A percentile compares a stretch with the other conserved stretches of the same genome.
These are phyloP conservation scores for Branchellion lobata DNA, from an alignment of 2,888 invertebrate genomes.

Conservation along the genomic window DNA sequence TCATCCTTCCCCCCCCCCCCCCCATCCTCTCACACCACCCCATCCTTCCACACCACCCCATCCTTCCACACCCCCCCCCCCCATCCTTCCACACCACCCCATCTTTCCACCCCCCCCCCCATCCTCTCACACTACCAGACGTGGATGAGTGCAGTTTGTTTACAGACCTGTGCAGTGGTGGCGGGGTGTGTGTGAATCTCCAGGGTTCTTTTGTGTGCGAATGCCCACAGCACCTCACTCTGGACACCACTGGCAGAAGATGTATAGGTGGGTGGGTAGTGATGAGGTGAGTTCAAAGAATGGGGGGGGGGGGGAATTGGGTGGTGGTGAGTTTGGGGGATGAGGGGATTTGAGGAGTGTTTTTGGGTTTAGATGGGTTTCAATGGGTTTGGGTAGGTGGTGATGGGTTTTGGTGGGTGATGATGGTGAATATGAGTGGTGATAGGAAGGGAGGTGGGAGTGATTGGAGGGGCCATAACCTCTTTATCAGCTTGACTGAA, in stretches of 20 bases:
- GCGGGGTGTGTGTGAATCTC: slow-evolving; percentile 77
- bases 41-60: too few relatives aligned
- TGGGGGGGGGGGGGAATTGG: too few relatives aligned
- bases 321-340: too few relatives aligned
- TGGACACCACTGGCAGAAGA: slow-evolving; percentile 74
- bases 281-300: not conserved
- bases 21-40: too few relatives aligned
- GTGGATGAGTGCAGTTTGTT: slow-evolving; percentile 74
- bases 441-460: not conserved
- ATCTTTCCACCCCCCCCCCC: too few relatives aligned
- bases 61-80: too few relatives aligned
- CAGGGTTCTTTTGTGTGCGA: slow-evolving; percentile 81
- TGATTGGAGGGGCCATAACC: too few relatives aligned
- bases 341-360: too few relatives aligned
- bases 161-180: slow-evolving; percentile 73
- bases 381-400: slow-evolving; percentile 69
- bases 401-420: not conserved
- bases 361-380: too few relatives aligned
- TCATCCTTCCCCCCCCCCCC: too few relatives aligned
- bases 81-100: too few relatives aligned
- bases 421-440: not conserved
- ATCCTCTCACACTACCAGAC: slow-evolving; percentile 64
- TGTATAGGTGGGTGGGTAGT: slow-evolving; percentile 68
- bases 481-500: too few relatives aligned
- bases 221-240: slow-evolving; percentile 79